A percentile compares a stretch with the other conserved stretches of the same genome.
Conservation (phyloP, 1,140 invertebrate genomes). For the Cyclargus thomasi region DNA sequence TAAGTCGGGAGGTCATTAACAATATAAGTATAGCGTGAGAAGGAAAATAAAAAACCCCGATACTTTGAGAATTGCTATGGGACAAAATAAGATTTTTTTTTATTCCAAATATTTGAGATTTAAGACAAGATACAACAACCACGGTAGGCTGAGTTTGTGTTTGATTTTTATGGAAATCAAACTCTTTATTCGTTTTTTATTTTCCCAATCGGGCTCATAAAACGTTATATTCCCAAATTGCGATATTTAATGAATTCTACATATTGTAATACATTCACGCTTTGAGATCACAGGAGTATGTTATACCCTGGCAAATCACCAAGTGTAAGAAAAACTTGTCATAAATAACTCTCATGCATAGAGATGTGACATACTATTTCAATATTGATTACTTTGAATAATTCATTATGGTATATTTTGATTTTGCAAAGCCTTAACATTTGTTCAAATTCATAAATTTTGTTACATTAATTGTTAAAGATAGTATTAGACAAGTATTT, state of each 20-base stretch:
- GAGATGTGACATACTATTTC: background rate
- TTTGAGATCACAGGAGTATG: conserved; percentile 71
- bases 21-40: background rate
- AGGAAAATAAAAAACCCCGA: background rate
- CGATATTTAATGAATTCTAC: conserved; percentile 25
- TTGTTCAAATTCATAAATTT: background rate
- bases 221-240: conserved; percentile 5
- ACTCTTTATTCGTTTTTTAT: background rate
- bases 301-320: conserved; percentile 62
- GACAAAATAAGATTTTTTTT: background rate
- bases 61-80: background rate
- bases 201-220: background rate
- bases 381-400: background rate
- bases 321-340: conserved; percentile 40
- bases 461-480: conserved; percentile 4
- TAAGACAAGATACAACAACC: background rate
- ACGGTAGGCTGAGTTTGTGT: no score
- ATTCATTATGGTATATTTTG: background rate
- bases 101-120: background rate
- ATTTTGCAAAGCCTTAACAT: background rate
- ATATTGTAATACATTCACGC: conserved; percentile 57
- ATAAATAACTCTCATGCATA: conserved; percentile 13
- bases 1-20: background rate
- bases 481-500: conserved; percentile 26
- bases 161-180: no score